Conservation (phyloP, 2,888 invertebrate species). For the Cheilosia vulpina region DNA sequence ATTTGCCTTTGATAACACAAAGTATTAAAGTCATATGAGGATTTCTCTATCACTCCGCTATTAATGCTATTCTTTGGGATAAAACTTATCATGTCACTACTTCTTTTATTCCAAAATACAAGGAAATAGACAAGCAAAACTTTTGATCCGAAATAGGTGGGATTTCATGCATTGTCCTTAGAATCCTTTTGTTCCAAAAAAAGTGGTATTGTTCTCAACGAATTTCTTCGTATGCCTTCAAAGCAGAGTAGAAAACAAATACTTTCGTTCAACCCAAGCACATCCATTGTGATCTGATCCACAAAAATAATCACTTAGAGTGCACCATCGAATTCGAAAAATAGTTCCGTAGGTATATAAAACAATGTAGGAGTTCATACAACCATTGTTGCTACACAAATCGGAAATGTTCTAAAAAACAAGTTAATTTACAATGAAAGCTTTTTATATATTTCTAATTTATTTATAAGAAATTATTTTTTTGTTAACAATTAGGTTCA, state of each 20-base stretch:
- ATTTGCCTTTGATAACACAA: too few relatives aligned
- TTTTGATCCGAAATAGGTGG: neutral
- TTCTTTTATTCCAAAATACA: neutral
- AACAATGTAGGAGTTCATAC: neutral
- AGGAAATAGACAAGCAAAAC: neutral
- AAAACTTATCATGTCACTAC: too few relatives aligned
- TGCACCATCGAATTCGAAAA: constrained; percentile 4
- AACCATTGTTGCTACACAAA: neutral
- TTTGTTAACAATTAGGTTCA: too few relatives aligned
- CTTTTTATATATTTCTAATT: too few relatives aligned
- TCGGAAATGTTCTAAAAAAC: too few relatives aligned
- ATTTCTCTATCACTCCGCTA: too few relatives aligned
- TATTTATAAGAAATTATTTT: too few relatives aligned
- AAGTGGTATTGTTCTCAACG: neutral
- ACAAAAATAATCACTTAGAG: constrained; percentile 16
- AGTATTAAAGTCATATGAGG: too few relatives aligned
- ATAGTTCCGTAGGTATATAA: neutral
- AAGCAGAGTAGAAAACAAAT: neutral
- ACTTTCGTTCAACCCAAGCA: neutral
- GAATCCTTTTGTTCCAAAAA: neutral
- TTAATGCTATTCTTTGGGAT: too few relatives aligned
- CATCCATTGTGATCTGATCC: neutral
- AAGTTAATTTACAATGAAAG: too few relatives aligned
- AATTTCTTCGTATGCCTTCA: neutral
- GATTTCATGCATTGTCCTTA: neutral